Evolutionary conservation across 1,140 invertebrate genomes (phyloP), one percentile per base, ranked within the genome.

Genomic region (Asbolus verrucosus): DNA sequence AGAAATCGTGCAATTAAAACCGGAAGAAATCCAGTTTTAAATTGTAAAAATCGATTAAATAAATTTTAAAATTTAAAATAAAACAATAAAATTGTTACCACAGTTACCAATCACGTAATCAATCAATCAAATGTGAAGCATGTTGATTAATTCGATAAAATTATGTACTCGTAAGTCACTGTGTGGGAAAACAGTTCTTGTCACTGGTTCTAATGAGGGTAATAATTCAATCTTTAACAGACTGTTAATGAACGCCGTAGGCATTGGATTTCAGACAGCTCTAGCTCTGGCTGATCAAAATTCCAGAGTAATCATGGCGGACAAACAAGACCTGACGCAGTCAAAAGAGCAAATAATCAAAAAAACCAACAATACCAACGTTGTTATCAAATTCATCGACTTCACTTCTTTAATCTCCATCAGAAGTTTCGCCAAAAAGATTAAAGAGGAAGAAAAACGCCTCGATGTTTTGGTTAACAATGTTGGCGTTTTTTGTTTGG

Each of bases 161-260:
- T 24, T 54, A 16, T n/a, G n/a, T n/a, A n/a, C n/a, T 27, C 8
- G 24, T 27, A 27, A 8, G 8, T 27, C 24, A 4, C 24, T 27
- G 8, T 4, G 24, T 27, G 18, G 46, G 6, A 95, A 96, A 84
- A 94, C 92, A 1, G 91, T 94, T 0, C 87, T 96, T 24, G 87
- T 97, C 4, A 97, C 94, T 18, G 94, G 94, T 3, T 92, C 92
- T 65, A 96, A 94, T 73, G 90, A 62, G 16, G 60, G 60, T 27
- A 62, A 11, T 0, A 61, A n/a, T n/a, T n/a, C n/a, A n/a, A n/a
- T n/a, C n/a, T n/a, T n/a, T n/a, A n/a, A n/a, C n/a, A n/a, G n/a
- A n/a, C n/a, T n/a, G n/a, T n/a, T n/a, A n/a, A n/a, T n/a, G n/a
- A n/a, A n/a, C n/a, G n/a, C n/a, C n/a, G n/a, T n/a, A 81, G 78